Conservation (phyloP, 2,797 vertebrate genomes). For the Pantherophis alleghaniensis region DNA sequence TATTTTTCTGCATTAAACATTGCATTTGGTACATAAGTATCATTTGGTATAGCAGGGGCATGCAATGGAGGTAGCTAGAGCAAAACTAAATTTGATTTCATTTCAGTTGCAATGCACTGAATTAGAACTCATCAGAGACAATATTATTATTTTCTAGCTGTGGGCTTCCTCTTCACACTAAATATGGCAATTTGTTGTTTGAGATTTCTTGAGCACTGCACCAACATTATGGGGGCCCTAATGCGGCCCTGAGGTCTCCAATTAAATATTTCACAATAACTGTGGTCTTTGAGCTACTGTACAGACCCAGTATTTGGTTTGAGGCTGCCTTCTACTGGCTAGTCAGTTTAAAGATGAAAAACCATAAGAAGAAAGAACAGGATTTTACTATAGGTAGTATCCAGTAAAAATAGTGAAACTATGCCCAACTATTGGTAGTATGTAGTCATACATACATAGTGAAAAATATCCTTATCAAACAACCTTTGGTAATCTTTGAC, state of each 20-base stretch:
- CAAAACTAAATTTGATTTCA: background rate
- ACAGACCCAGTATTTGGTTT: background rate
- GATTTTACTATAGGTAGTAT: background rate
- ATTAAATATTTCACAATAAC: background rate
- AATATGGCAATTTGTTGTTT: background rate
- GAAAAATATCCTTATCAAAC: background rate
- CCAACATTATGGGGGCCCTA: background rate
- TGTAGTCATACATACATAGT: background rate
- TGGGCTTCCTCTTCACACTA: background rate
- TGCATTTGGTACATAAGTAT: background rate
- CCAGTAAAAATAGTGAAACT: background rate
- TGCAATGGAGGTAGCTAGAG: background rate
- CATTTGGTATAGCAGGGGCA: background rate
- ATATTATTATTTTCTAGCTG: background rate
- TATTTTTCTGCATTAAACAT: background rate
- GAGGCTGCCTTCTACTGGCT: background rate
- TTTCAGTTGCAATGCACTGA: background rate
- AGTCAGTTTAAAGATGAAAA: background rate
- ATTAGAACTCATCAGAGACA: background rate
- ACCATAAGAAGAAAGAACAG: background rate
- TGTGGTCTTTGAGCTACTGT: background rate
- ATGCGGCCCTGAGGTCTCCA: background rate
- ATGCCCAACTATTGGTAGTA: background rate
- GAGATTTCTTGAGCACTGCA: background rate
- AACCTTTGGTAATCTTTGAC: background rate